Evolutionary conservation across 2,888 invertebrate species (phyloP), one percentile per base, ranked within the genome.

Genomic region (Cephus sareptanus): DNA sequence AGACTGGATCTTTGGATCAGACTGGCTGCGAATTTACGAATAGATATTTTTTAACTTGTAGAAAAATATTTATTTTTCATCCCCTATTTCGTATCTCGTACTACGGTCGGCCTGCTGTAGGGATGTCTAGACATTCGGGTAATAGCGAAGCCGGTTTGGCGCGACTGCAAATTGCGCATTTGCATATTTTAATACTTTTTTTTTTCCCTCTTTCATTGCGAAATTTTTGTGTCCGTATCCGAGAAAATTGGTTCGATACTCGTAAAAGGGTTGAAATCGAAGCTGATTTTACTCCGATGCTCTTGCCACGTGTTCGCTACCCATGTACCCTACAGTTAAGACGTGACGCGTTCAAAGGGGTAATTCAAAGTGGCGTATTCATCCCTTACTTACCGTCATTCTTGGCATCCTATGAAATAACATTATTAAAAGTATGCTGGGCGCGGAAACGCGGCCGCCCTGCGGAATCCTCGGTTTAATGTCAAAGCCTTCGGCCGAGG

Each of bases 401-500:
- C 56, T 56, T 56, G 56, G 9, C 56, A 56, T 56, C 23, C 56
- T 56, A 56, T 23, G 56, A 56, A 56, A 56, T 56, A 56, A 56
- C 56, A 56, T 56, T 56, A 23, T 56, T 23, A 56, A 56, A 56
- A 56, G 56, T 23, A 56, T 23, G 56, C 56, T 9, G 56, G 23
- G 56, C 56, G 56, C 23, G 23, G 56, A 56, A 80, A 80, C 78
- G 74, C 75, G 23, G 40, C 71, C 34, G 71, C 4, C 35, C 34
- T 30, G 33, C 74, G 31, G 34, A 68, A 80, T 80, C 78, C 75
- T 75, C 68, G 77, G 75, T 81, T 79, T 81, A 80, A 79, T 82
- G 83, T 82, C 81, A 83, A 82, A 84, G 84, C 81, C 83, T 56
- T 81, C 80, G 78, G 80, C 76, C 80, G 37, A 74, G 75, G 78